Evolutionary conservation across 2,888 invertebrate species (phyloP).

Genomic region (Endotricha flammealis): DNA sequence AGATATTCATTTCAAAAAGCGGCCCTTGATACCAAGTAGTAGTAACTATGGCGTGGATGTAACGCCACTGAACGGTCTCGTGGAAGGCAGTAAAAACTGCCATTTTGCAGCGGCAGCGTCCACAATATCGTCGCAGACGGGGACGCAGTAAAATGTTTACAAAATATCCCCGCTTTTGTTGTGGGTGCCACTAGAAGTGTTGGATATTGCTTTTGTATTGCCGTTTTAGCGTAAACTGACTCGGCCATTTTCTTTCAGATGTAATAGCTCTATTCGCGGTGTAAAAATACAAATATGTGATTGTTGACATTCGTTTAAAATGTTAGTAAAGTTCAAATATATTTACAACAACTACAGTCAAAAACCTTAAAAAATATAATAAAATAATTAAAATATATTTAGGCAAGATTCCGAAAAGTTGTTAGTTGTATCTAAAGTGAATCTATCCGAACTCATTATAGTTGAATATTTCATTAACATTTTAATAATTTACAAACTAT

Average conservation of each 20-base stretch:
- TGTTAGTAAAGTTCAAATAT: no score
- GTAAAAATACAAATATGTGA: conserved; percentile 5
- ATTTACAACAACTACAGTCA: no score
- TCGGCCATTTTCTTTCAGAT: conserved; percentile 33
- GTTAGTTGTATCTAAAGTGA: no score
- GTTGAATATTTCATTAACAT: no score
- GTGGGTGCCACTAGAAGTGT: conserved; percentile 47
- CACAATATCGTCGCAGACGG: conserved; percentile 72
- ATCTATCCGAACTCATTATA: no score
- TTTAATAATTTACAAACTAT: no score
- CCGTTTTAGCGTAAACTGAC: conserved; percentile 47
- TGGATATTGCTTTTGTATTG: conserved; percentile 64
- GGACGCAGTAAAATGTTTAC: conserved; percentile 73
- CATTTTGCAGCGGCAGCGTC: conserved; percentile 64
- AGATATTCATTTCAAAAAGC: conserved; percentile 23
- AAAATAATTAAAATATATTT: no score
- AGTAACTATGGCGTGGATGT: conserved; percentile 34
- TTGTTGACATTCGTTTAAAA: not conserved
- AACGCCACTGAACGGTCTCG: conserved; percentile 48
- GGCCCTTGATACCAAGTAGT: conserved; percentile 29
- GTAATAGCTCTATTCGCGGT: conserved; percentile 32
- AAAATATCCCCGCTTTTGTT: conserved; percentile 68
- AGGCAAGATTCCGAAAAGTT: no score
- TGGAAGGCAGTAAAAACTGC: conserved; percentile 66
- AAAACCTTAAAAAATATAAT: no score